Base-by-base conservation (phyloP, 2,888 invertebrate species). In the Diaprepes abbreviatus region DNA sequence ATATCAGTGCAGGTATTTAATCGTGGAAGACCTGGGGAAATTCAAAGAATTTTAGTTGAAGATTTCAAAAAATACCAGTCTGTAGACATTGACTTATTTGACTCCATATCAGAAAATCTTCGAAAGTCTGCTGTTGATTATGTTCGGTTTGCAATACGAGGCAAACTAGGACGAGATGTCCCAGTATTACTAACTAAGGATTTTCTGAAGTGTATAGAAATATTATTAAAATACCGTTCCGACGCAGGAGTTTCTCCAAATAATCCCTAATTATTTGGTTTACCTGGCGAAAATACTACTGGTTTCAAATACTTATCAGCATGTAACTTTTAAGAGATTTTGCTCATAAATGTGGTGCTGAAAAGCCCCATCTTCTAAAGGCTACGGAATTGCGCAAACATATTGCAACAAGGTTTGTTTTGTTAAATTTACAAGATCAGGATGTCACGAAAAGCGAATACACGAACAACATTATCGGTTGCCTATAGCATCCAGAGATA, bases 311-410 rank as follows among this genome's bases (percentile, higher is more conserved):
- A 76, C 57, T 55, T 78, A 6, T 66, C 73, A 19, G 78, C 79
- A 2, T 78, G 75, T 64, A 36, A 50, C 14, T 78, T 43, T 50
- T 78, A 36, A 55, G 76, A 28, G 52, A 66, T 40, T 77, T 73
- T 64, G 69, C 79, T 14, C 28, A 33, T 21, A 52, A 69, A 19
- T 79, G 76, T 72, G 77, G 75, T 2, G 75, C 78, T n/a, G 45
- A 45, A 43, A 36, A 73, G 16, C 78, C 75, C 19, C 9, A 16
- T 35, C 28, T 70, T 3, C 66, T 79, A 17, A 71, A 74, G 35
- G 74, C 74, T 35, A 77, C 76, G 6, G 64, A 31, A 5, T 45
- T 77, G 2, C 62, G 76, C 16, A 79, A 77, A 66, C 78, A 77
- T 50, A 73, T 77, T 17, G 78, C 78, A 1, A 77, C 78, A 5